These are phyloP conservation scores for Plusia festucae DNA, from an alignment of 2,888 invertebrate genomes.

Conservation along the genomic window DNA sequence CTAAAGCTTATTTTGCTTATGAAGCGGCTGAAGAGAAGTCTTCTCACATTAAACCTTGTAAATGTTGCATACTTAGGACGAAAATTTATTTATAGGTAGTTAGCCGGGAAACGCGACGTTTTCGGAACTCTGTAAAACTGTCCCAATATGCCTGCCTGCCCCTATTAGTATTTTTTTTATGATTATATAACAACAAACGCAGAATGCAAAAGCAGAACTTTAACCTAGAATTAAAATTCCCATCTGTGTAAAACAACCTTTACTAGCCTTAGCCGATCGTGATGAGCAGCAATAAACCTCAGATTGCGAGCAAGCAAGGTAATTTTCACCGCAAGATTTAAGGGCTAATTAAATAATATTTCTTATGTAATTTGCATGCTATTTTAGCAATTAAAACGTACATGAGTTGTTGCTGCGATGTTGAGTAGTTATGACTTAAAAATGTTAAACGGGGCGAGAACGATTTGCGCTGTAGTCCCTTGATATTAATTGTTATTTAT, in stretches of 20 bases:
- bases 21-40: too few species aligned
- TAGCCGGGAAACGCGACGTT: too few species aligned
- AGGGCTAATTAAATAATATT: not conserved
- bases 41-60: too few species aligned
- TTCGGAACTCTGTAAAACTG: too few species aligned
- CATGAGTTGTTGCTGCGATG: not conserved
- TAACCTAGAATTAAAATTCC: too few species aligned
- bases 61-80: too few species aligned
- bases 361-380: conserved; percentile 9
- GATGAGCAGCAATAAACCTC: not conserved
- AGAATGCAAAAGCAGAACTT: too few species aligned
- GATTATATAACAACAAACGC: too few species aligned
- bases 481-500: conserved; percentile 1
- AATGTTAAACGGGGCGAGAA: not conserved
- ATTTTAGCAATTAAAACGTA: conserved; percentile 1
- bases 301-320: not conserved
- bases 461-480: not conserved
- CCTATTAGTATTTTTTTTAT: too few species aligned
- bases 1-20: too few species aligned
- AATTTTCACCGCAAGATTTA: conserved; percentile 3
- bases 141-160: too few species aligned
- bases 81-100: too few species aligned
- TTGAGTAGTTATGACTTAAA: not conserved
- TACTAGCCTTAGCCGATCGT: not conserved
- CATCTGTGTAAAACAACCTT: not conserved